These are phyloP conservation scores for Lithophane semibrunnea DNA, from an alignment of 2,888 invertebrate species.

Conservation along the genomic window DNA sequence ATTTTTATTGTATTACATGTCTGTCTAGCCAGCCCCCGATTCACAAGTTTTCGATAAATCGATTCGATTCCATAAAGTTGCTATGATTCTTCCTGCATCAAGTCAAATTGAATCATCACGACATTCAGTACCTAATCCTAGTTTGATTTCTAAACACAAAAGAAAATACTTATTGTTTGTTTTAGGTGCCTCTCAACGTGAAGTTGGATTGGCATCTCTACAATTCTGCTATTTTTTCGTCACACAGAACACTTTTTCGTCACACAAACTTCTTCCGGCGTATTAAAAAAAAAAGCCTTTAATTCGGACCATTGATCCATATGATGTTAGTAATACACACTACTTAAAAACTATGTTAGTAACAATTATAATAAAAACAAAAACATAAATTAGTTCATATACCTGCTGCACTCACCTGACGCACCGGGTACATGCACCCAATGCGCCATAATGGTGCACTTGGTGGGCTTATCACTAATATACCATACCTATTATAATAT, in stretches of 20 bases:
- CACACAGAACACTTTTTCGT: neutral
- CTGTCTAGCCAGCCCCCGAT: slow-evolving; percentile 13
- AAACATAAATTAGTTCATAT: too few species aligned
- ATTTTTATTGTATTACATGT: slow-evolving; percentile 24
- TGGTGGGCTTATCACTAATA: too few species aligned
- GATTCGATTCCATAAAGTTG: neutral
- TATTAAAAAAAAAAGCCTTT: too few species aligned
- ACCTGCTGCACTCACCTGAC: too few species aligned
- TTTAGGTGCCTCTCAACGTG: neutral
- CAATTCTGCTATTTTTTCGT: neutral
- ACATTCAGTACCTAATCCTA: too few species aligned
- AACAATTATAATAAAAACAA: too few species aligned
- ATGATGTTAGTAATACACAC: too few species aligned
- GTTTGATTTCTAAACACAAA: neutral
- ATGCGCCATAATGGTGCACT: too few species aligned
- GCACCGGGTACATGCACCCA: too few species aligned
- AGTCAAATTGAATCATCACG: neutral
- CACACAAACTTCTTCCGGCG: neutral
- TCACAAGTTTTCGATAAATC: neutral
- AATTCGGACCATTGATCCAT: too few species aligned
- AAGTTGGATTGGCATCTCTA: neutral
- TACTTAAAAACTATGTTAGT: too few species aligned
- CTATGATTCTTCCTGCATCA: neutral
- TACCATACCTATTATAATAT: too few species aligned
- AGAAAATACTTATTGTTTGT: neutral